These are phyloP conservation scores for Delphinapterus leucas DNA, from an alignment of 2,113 vertebrate genomes.

Conservation along the genomic window DNA sequence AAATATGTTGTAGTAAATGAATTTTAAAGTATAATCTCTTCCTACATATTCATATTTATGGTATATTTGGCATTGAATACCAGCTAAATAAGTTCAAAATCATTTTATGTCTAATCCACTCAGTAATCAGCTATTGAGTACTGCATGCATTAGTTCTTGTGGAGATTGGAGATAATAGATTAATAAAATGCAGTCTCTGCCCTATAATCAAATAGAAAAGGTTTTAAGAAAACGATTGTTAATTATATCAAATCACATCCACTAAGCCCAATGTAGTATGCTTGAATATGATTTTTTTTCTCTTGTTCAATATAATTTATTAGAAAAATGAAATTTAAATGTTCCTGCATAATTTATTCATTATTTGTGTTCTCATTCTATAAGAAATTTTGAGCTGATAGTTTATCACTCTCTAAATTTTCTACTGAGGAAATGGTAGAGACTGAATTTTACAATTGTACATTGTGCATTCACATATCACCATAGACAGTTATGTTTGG, in stretches of 20 bases:
- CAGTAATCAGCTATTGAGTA: not conserved
- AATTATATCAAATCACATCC: not conserved
- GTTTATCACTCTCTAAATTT: not conserved
- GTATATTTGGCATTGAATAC: not conserved
- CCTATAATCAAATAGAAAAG: not conserved
- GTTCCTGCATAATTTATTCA: not conserved
- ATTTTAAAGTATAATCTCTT: not conserved
- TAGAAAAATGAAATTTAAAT: not conserved
- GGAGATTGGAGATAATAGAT: not conserved
- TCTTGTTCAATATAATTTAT: not conserved
- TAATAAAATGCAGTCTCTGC: not conserved
- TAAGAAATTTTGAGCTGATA: not conserved
- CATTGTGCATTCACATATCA: not conserved
- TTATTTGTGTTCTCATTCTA: not conserved
- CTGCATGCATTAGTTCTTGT: not conserved
- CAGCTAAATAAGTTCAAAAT: not conserved
- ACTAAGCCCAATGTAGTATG: not conserved
- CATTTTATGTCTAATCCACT: not conserved
- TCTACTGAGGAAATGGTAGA: not conserved
- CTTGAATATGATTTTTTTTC: not conserved
- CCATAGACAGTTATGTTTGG: not conserved
- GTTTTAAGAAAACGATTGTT: not conserved
- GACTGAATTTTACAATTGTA: not conserved
- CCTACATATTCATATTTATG: not conserved
- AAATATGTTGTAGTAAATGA: not conserved